Evolutionary conservation across 2,797 vertebrate species (phyloP).

Genomic region (Holocentrus rufus): DNA sequence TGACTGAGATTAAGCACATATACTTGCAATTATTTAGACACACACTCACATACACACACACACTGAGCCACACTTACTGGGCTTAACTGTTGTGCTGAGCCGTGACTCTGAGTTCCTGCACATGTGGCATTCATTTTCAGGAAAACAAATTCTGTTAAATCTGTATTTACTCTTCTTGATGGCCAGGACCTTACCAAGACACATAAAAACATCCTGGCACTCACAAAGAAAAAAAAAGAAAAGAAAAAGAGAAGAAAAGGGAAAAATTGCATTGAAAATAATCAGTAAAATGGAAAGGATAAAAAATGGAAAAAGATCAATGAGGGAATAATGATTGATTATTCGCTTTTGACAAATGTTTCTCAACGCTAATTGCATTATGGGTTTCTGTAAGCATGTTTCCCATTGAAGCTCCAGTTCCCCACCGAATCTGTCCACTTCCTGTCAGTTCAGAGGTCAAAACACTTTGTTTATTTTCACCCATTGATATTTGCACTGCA

Average conservation of each 20-base stretch:
- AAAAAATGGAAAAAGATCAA: slow-evolving; percentile 33
- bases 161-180: slow-evolving; percentile 72
- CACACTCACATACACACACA: slow-evolving; percentile 14
- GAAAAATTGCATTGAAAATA: slow-evolving; percentile 23
- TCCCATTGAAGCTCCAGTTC: slow-evolving; percentile 20
- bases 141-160: slow-evolving; percentile 74
- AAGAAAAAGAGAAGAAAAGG: too few species aligned
- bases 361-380: slow-evolving; percentile 17
- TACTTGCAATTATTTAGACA: slow-evolving; percentile 54
- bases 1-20: slow-evolving; percentile 44
- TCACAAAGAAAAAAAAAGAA: slow-evolving; percentile 1
- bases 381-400: slow-evolving; percentile 20
- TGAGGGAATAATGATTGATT: slow-evolving; percentile 13
- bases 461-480: slow-evolving; percentile 26
- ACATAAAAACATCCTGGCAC: slow-evolving; percentile 4
- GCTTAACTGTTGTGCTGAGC: slow-evolving; percentile 73
- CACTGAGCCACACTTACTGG: slow-evolving; percentile 65
- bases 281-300: neutral
- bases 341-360: neutral
- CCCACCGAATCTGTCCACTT: slow-evolving; percentile 29
- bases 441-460: slow-evolving; percentile 27
- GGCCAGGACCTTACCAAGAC: slow-evolving; percentile 50
- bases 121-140: slow-evolving; percentile 75
- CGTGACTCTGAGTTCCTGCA: slow-evolving; percentile 73
- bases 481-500: slow-evolving; percentile 4